These are phyloP conservation scores for Synchiropus splendidus DNA, from an alignment of 2,113 vertebrate species.

Conservation along the genomic window DNA sequence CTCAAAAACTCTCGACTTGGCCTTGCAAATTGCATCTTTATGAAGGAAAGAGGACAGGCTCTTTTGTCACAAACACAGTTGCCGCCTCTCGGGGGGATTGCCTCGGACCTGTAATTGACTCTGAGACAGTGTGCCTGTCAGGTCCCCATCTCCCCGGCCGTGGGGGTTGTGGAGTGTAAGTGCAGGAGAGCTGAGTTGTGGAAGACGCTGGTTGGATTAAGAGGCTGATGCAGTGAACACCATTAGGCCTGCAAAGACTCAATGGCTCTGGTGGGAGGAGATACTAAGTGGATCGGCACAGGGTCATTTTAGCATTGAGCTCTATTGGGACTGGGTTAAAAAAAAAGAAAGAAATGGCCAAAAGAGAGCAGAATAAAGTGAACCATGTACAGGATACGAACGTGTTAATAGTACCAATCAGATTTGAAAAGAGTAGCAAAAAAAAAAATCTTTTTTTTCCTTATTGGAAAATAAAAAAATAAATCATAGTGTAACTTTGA, in stretches of 20 bases:
- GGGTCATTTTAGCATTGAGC: constrained; percentile 40
- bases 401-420: too few relatives aligned
- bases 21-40: constrained; percentile 44
- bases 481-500: too few relatives aligned
- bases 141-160: constrained; percentile 26
- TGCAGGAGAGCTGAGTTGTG: constrained; percentile 31
- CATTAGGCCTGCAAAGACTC: constrained; percentile 48
- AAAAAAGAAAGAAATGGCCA: too few relatives aligned
- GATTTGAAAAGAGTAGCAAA: too few relatives aligned
- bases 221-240: constrained; percentile 33
- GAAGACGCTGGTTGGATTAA: constrained; percentile 38
- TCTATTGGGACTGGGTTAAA: constrained; percentile 24
- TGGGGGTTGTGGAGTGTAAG: constrained; percentile 19
- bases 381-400: too few relatives aligned
- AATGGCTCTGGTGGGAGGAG: constrained; percentile 40
- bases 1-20: constrained; percentile 16
- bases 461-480: too few relatives aligned
- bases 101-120: constrained; percentile 56
- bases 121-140: constrained; percentile 38
- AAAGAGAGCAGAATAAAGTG: not conserved
- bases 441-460: too few relatives aligned
- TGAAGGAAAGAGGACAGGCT: constrained; percentile 37
- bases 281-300: constrained; percentile 38
- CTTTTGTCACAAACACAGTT: constrained; percentile 49
- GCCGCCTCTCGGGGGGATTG: constrained; percentile 41